Evolutionary conservation across 1,140 invertebrate species (phyloP).

Genomic region (Sminthurinus signatus): DNA sequence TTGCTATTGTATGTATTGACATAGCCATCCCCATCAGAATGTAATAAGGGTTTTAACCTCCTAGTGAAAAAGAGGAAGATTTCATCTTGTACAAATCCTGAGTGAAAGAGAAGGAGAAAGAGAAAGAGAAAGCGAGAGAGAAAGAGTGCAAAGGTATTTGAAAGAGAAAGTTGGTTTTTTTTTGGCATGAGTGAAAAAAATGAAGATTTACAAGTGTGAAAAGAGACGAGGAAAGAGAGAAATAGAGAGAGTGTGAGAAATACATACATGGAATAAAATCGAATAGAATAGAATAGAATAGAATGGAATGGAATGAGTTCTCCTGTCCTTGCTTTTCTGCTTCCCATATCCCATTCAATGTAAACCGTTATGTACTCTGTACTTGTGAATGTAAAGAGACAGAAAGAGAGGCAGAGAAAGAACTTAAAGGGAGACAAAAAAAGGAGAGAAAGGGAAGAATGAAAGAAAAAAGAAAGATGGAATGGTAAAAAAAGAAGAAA

Average conservation of each 20-base stretch:
- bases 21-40: no score
- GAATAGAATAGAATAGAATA: background rate
- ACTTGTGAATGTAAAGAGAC: no score
- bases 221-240: background rate
- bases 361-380: no score
- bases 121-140: background rate
- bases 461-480: background rate
- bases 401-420: no score
- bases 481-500: background rate
- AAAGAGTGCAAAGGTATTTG: background rate
- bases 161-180: slow-evolving; percentile 1
- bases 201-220: slow-evolving; percentile 9
- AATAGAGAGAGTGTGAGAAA: background rate
- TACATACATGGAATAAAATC: background rate
- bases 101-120: background rate
- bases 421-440: background rate
- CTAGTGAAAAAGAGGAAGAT: no score
- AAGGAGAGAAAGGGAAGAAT: background rate
- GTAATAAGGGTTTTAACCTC: no score
- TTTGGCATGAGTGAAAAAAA: slow-evolving; percentile 10
- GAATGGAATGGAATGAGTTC: no score
- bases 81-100: no score
- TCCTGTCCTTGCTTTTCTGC: no score
- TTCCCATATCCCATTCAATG: no score
- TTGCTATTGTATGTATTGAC: no score